phyloP scores from a whole-genome alignment of 1,140 invertebrate species.

The Aleiodes sp. region DNA sequence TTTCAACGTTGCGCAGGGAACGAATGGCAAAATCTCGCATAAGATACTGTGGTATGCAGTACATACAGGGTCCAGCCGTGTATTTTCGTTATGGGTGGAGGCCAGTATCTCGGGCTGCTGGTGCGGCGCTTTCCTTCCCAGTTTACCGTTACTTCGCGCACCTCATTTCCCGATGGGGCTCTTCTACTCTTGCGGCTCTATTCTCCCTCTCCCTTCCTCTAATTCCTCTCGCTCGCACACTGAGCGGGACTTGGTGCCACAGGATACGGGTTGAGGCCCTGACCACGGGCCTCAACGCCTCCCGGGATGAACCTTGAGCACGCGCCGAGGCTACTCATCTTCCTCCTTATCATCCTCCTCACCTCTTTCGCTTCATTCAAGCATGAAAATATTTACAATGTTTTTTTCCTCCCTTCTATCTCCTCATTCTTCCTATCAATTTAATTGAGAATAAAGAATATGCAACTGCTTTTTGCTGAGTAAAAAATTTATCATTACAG shows the following conservation, averaged over 20 bases:
- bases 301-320: constrained; percentile 40
- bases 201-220: neutral
- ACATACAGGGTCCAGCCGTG: neutral
- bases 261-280: constrained; percentile 28
- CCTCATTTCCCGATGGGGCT: constrained; percentile 14
- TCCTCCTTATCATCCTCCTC: neutral
- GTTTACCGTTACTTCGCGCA: constrained; percentile 37
- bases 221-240: neutral
- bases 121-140: constrained; percentile 36
- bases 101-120: constrained; percentile 21
- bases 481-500: too few relatives aligned
- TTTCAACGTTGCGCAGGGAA: too few relatives aligned
- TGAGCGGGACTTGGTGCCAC: neutral
- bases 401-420: neutral
- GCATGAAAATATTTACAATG: neutral
- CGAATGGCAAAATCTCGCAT: too few relatives aligned
- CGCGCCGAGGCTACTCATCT: constrained; percentile 34
- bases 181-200: neutral
- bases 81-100: constrained; percentile 4
- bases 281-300: constrained; percentile 35
- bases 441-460: too few relatives aligned
- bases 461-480: too few relatives aligned
- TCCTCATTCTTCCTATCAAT: too few relatives aligned
- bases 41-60: too few relatives aligned
- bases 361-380: neutral